Conservation (phyloP, 2,113 vertebrate species). For the Oplegnathus fasciatus region DNA sequence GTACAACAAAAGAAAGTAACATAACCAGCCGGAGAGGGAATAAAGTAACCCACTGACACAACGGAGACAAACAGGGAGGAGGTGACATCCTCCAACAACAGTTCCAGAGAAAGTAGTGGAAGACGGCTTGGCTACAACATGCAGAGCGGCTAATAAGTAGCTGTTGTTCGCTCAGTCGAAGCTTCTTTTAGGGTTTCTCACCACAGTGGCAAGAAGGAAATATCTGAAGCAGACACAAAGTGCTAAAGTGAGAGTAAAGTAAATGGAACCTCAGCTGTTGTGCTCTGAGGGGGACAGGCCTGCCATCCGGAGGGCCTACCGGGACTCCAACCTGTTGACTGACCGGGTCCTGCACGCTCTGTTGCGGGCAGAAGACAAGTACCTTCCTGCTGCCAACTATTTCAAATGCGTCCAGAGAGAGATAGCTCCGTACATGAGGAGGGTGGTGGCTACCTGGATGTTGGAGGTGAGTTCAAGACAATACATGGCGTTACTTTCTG, state of each 20-base stretch:
- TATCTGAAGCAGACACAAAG: neutral
- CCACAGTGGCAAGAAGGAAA: neutral
- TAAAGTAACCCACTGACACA: neutral
- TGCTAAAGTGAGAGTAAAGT: conserved; percentile 27
- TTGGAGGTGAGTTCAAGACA: conserved; percentile 86
- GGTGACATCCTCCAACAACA: neutral
- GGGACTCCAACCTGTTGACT: conserved; percentile 92
- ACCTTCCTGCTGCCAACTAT: conserved; percentile 92
- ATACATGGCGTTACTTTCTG: neutral
- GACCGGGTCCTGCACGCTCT: conserved; percentile 93
- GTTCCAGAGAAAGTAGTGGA: neutral
- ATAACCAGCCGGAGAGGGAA: neutral
- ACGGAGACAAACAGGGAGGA: neutral
- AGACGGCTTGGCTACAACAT: neutral
- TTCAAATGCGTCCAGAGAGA: conserved; percentile 97
- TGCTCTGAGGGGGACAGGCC: conserved; percentile 91
- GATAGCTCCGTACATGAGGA: conserved; percentile 94
- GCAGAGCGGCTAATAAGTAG: conserved; percentile 3
- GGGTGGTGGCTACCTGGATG: conserved; percentile 97
- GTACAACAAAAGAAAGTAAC: conserved; percentile 32
- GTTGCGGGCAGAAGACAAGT: conserved; percentile 93
- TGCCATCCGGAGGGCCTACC: conserved; percentile 92
- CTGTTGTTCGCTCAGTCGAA: neutral
- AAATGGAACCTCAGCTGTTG: conserved; percentile 93
- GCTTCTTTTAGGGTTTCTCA: neutral